Base-by-base conservation (phyloP, 1,140 invertebrate genomes). In the Solen grandis region DNA sequence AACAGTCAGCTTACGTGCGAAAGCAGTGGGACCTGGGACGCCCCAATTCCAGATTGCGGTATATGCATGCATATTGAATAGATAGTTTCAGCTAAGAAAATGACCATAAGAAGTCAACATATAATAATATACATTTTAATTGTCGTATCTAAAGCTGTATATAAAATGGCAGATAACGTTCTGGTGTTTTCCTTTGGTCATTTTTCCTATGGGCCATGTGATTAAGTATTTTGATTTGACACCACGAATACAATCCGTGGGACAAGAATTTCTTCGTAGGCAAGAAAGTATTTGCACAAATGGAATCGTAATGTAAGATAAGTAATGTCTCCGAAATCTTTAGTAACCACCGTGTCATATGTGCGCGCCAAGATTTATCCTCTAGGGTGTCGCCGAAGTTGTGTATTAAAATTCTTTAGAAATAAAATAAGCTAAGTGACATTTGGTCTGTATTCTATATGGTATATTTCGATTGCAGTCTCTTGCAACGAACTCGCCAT, bases 41-140 rank as follows among this genome's bases (percentile, higher is more conserved):
- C 36, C 16, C 22, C 55, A 22, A 22, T 38, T n/a, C 73, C 73
- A 33, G 29, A 27, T 46, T 75, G 73, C 38, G 60, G 73, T 75
- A 75, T 31, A 36, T 13, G 10, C n/a, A 50, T 50, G n/a, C n/a
- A n/a, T n/a, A n/a, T n/a, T n/a, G n/a, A n/a, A n/a, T n/a, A n/a
- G n/a, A n/a, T n/a, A n/a, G n/a, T n/a, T n/a, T n/a, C n/a, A n/a
- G n/a, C n/a, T n/a, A n/a, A n/a, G n/a, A n/a, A n/a, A n/a, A n/a
- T n/a, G n/a, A n/a, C n/a, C n/a, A n/a, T n/a, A n/a, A n/a, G n/a
- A n/a, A n/a, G n/a, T 50, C n/a, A n/a, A n/a, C 10, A 50, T 50
- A 13, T 50, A 50, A 13, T 50, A 13, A 10, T 13, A 50, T 50
- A n/a, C n/a, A n/a, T n/a, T 13, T 13, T 50, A n/a, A 50, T 10